Evolutionary conservation across 2,113 vertebrate genomes (phyloP).

Genomic region (Strix uralensis): DNA sequence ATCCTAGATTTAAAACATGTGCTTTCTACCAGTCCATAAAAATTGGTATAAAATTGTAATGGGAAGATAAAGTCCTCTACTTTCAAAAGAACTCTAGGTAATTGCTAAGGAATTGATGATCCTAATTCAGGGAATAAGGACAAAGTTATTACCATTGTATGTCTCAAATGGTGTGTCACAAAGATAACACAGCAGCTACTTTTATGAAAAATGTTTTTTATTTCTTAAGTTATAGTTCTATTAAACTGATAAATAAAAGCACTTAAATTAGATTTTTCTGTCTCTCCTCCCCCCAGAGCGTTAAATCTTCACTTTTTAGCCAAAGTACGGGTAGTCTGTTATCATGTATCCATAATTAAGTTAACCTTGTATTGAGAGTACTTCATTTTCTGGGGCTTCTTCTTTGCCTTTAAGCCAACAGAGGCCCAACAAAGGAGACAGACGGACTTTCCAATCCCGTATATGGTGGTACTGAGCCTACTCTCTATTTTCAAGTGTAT

Average conservation of each 20-base stretch:
- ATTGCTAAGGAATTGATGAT: conserved; percentile 61
- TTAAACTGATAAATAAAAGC: conserved; percentile 3
- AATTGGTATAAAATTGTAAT: conserved; percentile 28
- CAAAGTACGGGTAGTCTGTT: not conserved
- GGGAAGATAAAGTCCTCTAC: conserved; percentile 14
- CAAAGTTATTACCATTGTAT: conserved; percentile 14
- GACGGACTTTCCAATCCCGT: not conserved
- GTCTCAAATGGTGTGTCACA: conserved; percentile 60
- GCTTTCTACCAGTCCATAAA: conserved; percentile 19
- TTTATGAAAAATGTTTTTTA: conserved; percentile 25
- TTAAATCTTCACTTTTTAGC: not conserved
- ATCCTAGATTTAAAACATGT: not conserved
- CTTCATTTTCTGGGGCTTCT: not conserved
- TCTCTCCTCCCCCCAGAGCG: not conserved
- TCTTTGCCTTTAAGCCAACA: not conserved
- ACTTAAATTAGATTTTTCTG: not conserved
- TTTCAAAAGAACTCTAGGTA: conserved; percentile 8
- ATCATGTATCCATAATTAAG: not conserved
- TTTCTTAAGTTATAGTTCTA: conserved; percentile 30
- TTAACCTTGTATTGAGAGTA: not conserved
- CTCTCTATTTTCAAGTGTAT: not conserved
- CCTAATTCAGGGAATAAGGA: conserved; percentile 57
- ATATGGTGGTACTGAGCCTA: not conserved
- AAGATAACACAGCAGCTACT: conserved; percentile 54
- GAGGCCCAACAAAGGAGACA: not conserved